These are phyloP conservation scores for Dasyornis broadbenti DNA, from an alignment of 2,113 vertebrate species.

Conservation along the genomic window DNA sequence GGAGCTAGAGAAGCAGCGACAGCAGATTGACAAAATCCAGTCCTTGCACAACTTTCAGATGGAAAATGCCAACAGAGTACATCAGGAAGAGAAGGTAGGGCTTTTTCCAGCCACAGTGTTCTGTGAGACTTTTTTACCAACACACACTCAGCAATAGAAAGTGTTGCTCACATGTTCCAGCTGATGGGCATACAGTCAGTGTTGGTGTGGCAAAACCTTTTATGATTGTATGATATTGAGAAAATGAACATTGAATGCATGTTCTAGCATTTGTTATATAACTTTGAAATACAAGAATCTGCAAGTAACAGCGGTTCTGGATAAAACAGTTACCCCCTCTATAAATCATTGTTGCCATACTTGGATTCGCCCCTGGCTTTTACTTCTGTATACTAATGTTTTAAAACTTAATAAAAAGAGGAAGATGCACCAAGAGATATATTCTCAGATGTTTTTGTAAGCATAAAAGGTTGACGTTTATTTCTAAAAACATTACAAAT, in stretches of 20 bases:
- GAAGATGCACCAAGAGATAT: neutral
- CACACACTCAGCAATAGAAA: neutral
- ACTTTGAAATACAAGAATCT: neutral
- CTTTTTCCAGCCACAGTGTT: neutral
- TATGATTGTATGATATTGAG: neutral
- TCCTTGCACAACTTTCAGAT: constrained; percentile 80
- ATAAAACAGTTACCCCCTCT: neutral
- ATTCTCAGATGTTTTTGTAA: neutral
- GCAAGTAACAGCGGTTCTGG: neutral
- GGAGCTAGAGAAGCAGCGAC: constrained; percentile 79
- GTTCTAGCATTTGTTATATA: neutral
- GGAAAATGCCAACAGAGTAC: constrained; percentile 73
- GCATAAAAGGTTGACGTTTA: fast-evolving
- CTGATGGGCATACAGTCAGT: neutral
- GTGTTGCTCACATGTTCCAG: neutral
- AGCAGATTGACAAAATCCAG: constrained; percentile 81
- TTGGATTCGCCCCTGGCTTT: neutral
- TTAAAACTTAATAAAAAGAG: neutral
- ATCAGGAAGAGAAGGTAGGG: constrained; percentile 85
- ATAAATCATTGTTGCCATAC: neutral
- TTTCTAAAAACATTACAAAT: neutral
- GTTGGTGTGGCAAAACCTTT: neutral
- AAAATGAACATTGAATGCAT: neutral
- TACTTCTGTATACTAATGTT: neutral
- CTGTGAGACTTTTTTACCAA: neutral